Evolutionary conservation across 2,888 invertebrate genomes (phyloP).

Genomic region (Meghimatium bilineatum): DNA sequence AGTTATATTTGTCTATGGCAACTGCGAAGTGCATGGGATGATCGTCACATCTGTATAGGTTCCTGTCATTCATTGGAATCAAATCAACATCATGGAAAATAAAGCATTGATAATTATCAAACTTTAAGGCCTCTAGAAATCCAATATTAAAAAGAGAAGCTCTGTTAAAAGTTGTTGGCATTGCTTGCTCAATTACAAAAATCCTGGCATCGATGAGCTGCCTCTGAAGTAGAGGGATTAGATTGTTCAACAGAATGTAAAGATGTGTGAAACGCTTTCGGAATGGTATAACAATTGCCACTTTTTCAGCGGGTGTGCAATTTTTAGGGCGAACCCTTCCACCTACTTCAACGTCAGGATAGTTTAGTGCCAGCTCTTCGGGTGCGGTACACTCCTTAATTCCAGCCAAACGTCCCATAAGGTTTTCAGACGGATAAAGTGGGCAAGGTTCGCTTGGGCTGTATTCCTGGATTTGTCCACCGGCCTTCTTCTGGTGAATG

Average conservation of each 20-base stretch:
- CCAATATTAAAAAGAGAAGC: conserved; percentile 26
- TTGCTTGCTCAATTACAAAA: conserved; percentile 44
- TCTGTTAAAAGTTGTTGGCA: conserved; percentile 13
- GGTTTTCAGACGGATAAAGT: conserved; percentile 13
- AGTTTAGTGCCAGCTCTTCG: background rate
- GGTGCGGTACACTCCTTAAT: conserved; percentile 16
- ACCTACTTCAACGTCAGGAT: conserved; percentile 28
- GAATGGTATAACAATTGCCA: conserved; percentile 46
- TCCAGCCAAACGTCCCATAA: conserved; percentile 23
- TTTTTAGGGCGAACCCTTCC: conserved; percentile 37
- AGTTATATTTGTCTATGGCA: conserved; percentile 30
- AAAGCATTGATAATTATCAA: conserved; percentile 17
- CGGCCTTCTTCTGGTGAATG: background rate
- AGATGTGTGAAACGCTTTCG: conserved; percentile 40
- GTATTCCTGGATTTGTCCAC: background rate
- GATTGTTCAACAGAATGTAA: conserved; percentile 42
- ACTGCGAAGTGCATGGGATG: conserved; percentile 17
- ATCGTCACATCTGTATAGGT: conserved; percentile 23
- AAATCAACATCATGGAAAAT: conserved; percentile 38
- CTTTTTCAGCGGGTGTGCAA: conserved; percentile 34
- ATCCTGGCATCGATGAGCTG: conserved; percentile 45
- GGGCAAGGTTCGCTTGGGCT: background rate
- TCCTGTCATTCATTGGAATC: conserved; percentile 38
- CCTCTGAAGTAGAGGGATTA: conserved; percentile 37
- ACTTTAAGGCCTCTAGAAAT: conserved; percentile 12